Conservation (phyloP, 2,888 invertebrate genomes). For the Drosophila melanosoma region DNA sequence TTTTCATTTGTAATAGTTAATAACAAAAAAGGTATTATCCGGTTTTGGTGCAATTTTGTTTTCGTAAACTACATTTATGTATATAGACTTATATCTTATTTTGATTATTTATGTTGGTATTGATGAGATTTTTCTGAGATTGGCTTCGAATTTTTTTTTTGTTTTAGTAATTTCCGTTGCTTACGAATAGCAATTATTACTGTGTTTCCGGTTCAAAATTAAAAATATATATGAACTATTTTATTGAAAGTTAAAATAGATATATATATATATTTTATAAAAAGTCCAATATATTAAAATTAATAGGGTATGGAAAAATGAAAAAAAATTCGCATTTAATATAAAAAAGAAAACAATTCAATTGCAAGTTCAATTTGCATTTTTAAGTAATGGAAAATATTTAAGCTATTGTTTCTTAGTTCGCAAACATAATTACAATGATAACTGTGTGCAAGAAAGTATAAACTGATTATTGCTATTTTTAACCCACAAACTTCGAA, state of each 20-base stretch:
- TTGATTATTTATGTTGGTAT: neutral
- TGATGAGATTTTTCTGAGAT: neutral
- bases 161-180: neutral
- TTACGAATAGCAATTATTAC: constrained; percentile 15
- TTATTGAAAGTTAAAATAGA: constrained; percentile 7
- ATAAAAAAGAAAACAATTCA: neutral
- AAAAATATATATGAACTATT: neutral
- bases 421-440: constrained; percentile 3
- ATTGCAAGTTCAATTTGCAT: neutral
- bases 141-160: neutral
- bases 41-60: neutral
- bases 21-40: neutral
- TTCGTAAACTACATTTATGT: neutral
- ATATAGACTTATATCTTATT: neutral
- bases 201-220: constrained; percentile 3
- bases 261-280: neutral
- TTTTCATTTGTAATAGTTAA: neutral
- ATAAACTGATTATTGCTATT: neutral
- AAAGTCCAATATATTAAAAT: neutral
- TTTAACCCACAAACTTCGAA: neutral
- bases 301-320: neutral
- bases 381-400: neutral
- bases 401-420: constrained; percentile 8
- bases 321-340: neutral
- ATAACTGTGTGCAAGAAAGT: constrained; percentile 8